Conservation (phyloP, 2,888 invertebrate species). For the Deladenus siricidicola region DNA sequence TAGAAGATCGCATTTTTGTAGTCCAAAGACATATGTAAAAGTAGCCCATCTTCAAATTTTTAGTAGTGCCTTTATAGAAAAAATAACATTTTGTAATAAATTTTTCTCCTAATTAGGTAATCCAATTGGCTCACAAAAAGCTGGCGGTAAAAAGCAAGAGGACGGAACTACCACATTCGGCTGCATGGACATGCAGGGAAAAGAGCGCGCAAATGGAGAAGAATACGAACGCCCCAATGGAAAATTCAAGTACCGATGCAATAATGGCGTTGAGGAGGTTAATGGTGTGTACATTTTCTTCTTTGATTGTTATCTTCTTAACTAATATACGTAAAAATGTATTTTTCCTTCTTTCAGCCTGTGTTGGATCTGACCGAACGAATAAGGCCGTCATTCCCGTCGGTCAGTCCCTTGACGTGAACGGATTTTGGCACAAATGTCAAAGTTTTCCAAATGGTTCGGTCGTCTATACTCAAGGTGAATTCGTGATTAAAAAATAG, state of each 20-base stretch:
- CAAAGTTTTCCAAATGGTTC: constrained; percentile 24
- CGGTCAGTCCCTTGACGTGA: constrained; percentile 24
- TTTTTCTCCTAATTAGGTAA: no score
- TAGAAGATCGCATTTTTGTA: no score
- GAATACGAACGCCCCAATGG: constrained; percentile 29
- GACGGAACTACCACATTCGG: constrained; percentile 4
- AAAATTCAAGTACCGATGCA: constrained; percentile 30
- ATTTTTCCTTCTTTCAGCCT: constrained; percentile 23
- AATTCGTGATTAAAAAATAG: no score
- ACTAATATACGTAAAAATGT: not conserved
- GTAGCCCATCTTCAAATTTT: no score
- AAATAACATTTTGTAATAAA: no score
- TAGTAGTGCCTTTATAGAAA: no score
- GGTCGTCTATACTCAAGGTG: constrained; percentile 36
- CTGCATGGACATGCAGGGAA: constrained; percentile 25
- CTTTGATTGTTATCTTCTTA: not conserved
- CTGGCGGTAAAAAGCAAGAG: not conserved
- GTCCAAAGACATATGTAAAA: no score
- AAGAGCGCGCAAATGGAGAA: constrained; percentile 18
- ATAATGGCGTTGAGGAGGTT: constrained; percentile 31
- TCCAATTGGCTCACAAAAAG: constrained; percentile 2
- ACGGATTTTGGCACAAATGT: constrained; percentile 34
- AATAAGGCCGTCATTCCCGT: constrained; percentile 28
- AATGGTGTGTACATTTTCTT: constrained; percentile 15
- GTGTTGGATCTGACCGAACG: constrained; percentile 27